Conservation (phyloP, 2,113 vertebrate genomes). For the Orycteropus afer region DNA sequence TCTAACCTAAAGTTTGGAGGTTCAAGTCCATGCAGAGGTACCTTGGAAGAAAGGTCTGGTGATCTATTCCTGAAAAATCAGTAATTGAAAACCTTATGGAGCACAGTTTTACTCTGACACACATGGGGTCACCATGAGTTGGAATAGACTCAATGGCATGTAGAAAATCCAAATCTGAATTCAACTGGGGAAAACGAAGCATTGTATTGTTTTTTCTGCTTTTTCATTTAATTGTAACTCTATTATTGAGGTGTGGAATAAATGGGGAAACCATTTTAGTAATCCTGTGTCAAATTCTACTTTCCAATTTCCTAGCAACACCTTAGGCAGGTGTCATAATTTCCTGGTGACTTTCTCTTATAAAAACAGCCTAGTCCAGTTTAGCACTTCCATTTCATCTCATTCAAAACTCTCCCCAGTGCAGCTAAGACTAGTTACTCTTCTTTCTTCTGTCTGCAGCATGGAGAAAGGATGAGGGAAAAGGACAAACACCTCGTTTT, state of each 20-base stretch:
- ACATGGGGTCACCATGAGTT: not conserved
- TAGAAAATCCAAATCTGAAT: not conserved
- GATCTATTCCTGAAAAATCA: not conserved
- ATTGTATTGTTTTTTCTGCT: not conserved
- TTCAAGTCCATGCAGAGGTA: not conserved
- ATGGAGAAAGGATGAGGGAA: not conserved
- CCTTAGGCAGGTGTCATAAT: not conserved
- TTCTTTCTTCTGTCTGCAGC: not conserved
- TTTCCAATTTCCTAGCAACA: not conserved
- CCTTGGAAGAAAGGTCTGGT: not conserved
- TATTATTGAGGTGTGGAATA: not conserved
- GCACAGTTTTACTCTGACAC: not conserved
- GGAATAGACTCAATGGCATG: not conserved
- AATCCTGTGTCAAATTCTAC: not conserved
- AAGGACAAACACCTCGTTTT: not conserved
- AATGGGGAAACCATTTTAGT: not conserved
- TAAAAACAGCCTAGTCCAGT: not conserved
- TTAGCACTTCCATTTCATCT: not conserved
- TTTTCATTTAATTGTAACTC: not conserved
- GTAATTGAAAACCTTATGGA: not conserved
- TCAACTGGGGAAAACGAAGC: not conserved
- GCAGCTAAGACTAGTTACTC: not conserved
- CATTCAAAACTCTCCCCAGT: not conserved
- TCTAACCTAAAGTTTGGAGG: not conserved
- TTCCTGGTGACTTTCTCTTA: slow-evolving; percentile 10